Evolutionary conservation across 1,140 invertebrate genomes (phyloP), one percentile per base, ranked within the genome.

Genomic region (Magallana angulata): DNA sequence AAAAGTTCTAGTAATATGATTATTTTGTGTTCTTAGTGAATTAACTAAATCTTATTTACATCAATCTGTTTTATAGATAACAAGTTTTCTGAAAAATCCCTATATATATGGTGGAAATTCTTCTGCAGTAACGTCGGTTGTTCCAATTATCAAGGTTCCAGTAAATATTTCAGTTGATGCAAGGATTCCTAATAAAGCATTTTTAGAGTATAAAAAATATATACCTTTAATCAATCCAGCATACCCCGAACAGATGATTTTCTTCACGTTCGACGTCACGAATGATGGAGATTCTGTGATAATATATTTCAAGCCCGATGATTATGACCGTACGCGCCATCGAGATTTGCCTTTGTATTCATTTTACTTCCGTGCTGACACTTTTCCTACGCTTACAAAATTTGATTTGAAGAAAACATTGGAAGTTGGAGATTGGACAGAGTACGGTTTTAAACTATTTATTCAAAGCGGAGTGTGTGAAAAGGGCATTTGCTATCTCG

Each of bases 191-290:
- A 76, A 76, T 76, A 30, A 30, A 30, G 68, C 9, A 7, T 3
- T 11, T 36, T 8, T 30, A 9, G 18, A 76, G 12, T 76, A 30
- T 30, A 76, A 76, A 9, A 76, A 24, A 76, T 76, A 76, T 30
- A 76, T 36, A 18, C 81, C 81, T 18, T n/a, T 82, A 7, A 57
- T 82, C 4, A 82, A 58, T 57, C 81, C 81, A 7, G 36, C 12
- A 82, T n/a, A 82, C 18, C 14, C 81, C 12, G 81, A 57, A 58
- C 81, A 14, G 14, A 82, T 82, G 48, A 57, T 82, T 24, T 82
- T 57, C 57, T 58, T 82, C 18, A 82, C 81, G 7, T 82, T 82
- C 36, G 81, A 82, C 14, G 48, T 82, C 6, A 12, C 57, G 36
- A 82, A 56, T 82, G 81, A 82, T 9, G 48, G 56, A n/a, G 81